Evolutionary conservation across 2,888 invertebrate genomes (phyloP).

Genomic region (Oligia latruncula): DNA sequence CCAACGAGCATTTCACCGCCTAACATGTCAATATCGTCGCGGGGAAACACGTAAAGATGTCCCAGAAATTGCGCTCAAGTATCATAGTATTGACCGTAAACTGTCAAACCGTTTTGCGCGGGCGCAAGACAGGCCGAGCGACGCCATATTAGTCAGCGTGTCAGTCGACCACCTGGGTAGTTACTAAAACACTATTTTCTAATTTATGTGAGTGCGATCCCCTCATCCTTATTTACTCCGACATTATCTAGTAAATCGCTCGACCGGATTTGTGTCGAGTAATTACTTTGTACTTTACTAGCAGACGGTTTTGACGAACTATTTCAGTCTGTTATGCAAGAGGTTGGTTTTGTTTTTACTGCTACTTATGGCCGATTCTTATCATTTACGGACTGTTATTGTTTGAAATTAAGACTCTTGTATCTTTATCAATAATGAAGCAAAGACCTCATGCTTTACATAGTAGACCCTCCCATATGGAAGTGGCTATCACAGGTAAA

Average conservation of each 20-base stretch:
- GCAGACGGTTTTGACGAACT: constrained; percentile 34
- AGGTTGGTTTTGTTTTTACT: constrained; percentile 25
- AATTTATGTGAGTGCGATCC: constrained; percentile 65
- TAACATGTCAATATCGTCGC: constrained; percentile 43
- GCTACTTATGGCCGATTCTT: not conserved
- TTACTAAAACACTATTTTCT: constrained; percentile 72
- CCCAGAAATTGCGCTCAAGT: constrained; percentile 45
- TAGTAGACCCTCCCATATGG: not conserved
- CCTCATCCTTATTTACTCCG: constrained; percentile 57
- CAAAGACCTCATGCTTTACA: not conserved
- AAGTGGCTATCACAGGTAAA: not conserved
- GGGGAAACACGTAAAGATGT: constrained; percentile 40
- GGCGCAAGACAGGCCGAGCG: constrained; percentile 33
- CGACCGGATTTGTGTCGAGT: constrained; percentile 48
- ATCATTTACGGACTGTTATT: not conserved
- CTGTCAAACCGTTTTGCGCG: constrained; percentile 54
- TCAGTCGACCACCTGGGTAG: constrained; percentile 64
- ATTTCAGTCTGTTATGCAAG: constrained; percentile 36
- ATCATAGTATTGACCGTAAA: constrained; percentile 59
- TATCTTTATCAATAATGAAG: not conserved
- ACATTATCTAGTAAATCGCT: constrained; percentile 59
- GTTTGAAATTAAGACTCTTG: not conserved
- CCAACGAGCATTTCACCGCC: constrained; percentile 26
- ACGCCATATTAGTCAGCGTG: constrained; percentile 59
- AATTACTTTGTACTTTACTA: constrained; percentile 50